Evolutionary conservation across 1,140 invertebrate genomes (phyloP).

Genomic region (Zaprionus tsacasi): DNA sequence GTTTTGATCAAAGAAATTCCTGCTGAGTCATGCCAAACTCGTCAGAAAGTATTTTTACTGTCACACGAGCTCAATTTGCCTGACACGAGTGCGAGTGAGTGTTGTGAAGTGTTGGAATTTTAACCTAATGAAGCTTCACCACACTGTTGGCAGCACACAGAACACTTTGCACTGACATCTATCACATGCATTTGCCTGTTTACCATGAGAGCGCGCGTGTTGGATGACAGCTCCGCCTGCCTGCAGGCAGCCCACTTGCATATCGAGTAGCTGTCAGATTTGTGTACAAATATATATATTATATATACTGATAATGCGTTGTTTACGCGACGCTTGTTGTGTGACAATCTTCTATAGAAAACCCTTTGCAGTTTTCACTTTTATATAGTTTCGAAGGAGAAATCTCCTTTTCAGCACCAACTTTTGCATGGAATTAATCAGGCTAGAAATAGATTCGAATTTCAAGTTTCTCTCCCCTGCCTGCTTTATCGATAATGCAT

Average conservation of each 20-base stretch:
- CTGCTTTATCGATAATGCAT: background rate
- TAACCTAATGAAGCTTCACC: conserved; percentile 66
- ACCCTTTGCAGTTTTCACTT: background rate
- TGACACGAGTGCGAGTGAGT: conserved; percentile 13
- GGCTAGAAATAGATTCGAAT: background rate
- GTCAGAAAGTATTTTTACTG: conserved; percentile 73
- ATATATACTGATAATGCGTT: conserved; percentile 48
- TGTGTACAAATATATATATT: conserved; percentile 4
- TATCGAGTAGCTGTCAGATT: conserved; percentile 71
- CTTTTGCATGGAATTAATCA: background rate
- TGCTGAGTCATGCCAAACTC: conserved; percentile 38
- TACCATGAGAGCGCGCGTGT: conserved; percentile 24
- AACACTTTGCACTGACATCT: conserved; percentile 60
- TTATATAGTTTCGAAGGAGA: background rate
- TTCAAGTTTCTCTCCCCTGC: background rate
- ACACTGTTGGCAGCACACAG: conserved; percentile 20
- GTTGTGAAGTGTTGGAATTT: conserved; percentile 21
- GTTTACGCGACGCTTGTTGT: conserved; percentile 42
- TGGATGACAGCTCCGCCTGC: conserved; percentile 12
- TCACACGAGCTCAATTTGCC: conserved; percentile 49
- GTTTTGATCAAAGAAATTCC: conserved; percentile 26
- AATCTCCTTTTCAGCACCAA: too few relatives aligned
- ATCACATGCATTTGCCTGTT: conserved; percentile 74
- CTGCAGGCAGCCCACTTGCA: conserved; percentile 8
- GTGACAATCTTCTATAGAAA: background rate